Base-by-base conservation (phyloP, 2,888 invertebrate species). In the Spilosoma lubricipeda region DNA sequence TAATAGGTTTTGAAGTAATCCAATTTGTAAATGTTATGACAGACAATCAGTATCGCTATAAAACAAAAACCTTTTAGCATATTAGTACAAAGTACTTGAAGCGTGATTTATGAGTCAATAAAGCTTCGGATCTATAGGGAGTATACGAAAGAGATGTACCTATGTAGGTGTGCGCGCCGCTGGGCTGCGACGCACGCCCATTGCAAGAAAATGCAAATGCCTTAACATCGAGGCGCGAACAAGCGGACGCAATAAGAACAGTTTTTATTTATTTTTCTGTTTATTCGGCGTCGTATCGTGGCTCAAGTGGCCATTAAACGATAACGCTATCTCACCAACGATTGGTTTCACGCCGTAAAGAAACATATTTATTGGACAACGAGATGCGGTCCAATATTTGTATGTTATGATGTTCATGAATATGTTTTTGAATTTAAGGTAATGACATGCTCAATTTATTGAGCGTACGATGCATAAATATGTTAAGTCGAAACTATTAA, bases 251-350 rank as follows among this genome's bases (percentile, higher is more conserved):
- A 90, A 91, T 87, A 89, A 89, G 74, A 80, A 79, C 70, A 75
- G 75, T 82, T 83, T 90, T 90, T 88, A 87, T 87, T 89, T 89
- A 85, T 86, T 85, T 87, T 90, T 88, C 88, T 88, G 74, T 87
- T 87, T 83, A 80, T 80, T 80, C 85, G 85, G 73, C 88, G 82
- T 87, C 88, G 87, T 83, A 90, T 89, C 88, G 87, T 84, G 87
- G 80, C 84, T 87, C 85, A 90, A 93, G 90, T 92, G 93, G 90
- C 90, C 90, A 93, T 93, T 93, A 92, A 85, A 86, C 89, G 93
- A 94, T 93, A 93, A 91, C 86, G 89, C 89, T 93, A 93, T 94
- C 93, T 90, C 82, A 82, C 81, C 82, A 90, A 89, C 90, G 92
- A 92, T 93, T 90, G 87, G 89, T 91, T 93, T 94, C 91, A 92